These are phyloP conservation scores for Drosophila kohkoa DNA, from an alignment of 1,140 invertebrate genomes.

Conservation along the genomic window DNA sequence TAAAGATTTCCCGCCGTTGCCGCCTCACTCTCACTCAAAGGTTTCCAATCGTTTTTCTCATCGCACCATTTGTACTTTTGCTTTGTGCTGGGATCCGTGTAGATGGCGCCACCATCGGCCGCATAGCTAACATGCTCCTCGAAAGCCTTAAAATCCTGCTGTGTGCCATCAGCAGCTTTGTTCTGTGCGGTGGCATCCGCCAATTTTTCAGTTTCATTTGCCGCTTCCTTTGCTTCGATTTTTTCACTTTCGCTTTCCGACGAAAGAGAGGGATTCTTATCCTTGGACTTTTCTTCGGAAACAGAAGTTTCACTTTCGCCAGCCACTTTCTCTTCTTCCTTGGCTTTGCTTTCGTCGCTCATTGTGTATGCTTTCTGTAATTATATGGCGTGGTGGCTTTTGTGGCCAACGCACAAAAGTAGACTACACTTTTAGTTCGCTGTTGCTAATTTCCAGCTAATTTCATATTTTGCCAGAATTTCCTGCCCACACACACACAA, in stretches of 20 bases:
- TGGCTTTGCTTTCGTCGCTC: slow-evolving; percentile 52
- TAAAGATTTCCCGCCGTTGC: slow-evolving; percentile 86
- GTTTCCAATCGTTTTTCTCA: slow-evolving; percentile 87
- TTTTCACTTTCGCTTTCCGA: slow-evolving; percentile 21
- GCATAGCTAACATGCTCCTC: slow-evolving; percentile 87
- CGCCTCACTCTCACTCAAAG: slow-evolving; percentile 48
- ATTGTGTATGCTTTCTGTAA: slow-evolving; percentile 63
- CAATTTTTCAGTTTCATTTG: slow-evolving; percentile 23
- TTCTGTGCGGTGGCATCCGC: neutral
- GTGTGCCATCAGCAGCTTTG: neutral
- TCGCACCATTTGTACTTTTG: slow-evolving; percentile 89
- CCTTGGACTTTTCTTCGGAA: slow-evolving; percentile 11
- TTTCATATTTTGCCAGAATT: slow-evolving; percentile 68
- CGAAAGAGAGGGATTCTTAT: slow-evolving; percentile 8
- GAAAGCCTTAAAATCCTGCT: slow-evolving; percentile 82
- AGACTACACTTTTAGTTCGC: slow-evolving; percentile 68
- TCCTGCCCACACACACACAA: slow-evolving; percentile 34
- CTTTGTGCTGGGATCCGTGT: slow-evolving; percentile 89
- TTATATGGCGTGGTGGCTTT: slow-evolving; percentile 43
- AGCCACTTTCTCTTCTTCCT: neutral
- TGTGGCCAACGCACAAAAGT: slow-evolving; percentile 56
- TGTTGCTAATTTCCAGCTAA: slow-evolving; percentile 75
- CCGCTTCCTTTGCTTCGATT: slow-evolving; percentile 6
- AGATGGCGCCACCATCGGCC: slow-evolving; percentile 89
- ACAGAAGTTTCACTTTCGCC: slow-evolving; percentile 19